phyloP scores from a whole-genome alignment of 2,888 invertebrate genomes.

The Rhagophthalmus giganteus region DNA sequence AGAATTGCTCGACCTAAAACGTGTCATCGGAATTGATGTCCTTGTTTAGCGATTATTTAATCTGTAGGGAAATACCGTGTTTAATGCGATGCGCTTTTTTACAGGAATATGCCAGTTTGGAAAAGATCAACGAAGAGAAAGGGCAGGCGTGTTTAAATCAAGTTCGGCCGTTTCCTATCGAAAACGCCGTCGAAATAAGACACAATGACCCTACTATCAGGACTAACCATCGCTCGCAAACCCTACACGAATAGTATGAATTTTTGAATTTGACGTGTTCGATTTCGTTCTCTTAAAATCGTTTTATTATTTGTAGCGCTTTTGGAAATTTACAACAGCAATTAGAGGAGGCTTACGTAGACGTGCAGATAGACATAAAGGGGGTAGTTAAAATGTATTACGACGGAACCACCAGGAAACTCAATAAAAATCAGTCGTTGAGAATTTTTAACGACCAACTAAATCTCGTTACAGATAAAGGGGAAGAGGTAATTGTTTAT shows the following conservation, averaged over 20 bases:
- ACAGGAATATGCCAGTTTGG: slow-evolving; percentile 29
- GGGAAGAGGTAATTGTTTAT: slow-evolving; percentile 14
- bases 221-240: slow-evolving; percentile 19
- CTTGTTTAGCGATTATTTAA: background rate
- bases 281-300: background rate
- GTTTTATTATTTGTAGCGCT: slow-evolving; percentile 11
- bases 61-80: background rate
- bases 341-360: slow-evolving; percentile 3
- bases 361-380: slow-evolving; percentile 18
- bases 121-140: slow-evolving; percentile 25
- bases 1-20: no score
- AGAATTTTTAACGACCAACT: slow-evolving; percentile 19
- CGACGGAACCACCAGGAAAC: slow-evolving; percentile 22
- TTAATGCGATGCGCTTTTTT: no score
- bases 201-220: slow-evolving; percentile 10
- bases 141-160: slow-evolving; percentile 10
- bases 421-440: slow-evolving; percentile 24
- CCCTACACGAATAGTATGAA: slow-evolving; percentile 24
- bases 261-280: background rate
- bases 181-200: slow-evolving; percentile 18
- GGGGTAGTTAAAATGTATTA: slow-evolving; percentile 18
- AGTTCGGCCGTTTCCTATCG: slow-evolving; percentile 21
- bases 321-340: slow-evolving; percentile 14
- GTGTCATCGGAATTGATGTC: background rate
- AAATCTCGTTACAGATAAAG: slow-evolving; percentile 17